Base-by-base conservation (phyloP, 2,797 vertebrate species). In the Catamblyrhynchus diadema region DNA sequence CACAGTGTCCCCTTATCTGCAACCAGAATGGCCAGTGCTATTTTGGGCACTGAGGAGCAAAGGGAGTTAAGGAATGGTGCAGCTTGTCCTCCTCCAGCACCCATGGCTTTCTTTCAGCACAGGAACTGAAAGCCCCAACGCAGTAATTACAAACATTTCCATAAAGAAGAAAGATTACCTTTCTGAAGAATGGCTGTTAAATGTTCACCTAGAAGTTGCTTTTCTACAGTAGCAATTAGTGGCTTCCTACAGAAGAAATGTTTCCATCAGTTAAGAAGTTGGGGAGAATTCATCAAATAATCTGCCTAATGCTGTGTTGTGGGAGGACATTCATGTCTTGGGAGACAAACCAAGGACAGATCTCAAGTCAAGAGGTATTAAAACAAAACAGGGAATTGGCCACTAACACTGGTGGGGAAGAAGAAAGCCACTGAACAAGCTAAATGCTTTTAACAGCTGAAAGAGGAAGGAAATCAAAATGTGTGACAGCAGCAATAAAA, bases 171-270 rank as follows among this genome's bases (percentile, higher is more conserved):
- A 72, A 86, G 77, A 93, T 85, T 98, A 99, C 99, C 99, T 99
- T 99, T 99, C 97, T 99, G 99, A 93, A 99, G 98, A 97, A 99
- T 99, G 72, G 99, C 97, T 67, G 99, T 98, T 97, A 99, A 98
- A 97, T 99, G 99, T 99, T 99, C 99, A 96, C 99, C 99, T 94
- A 99, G 98, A 96, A 99, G 97, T 93, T 99, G 99, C 95, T 99
- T 99, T 98, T 99, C 99, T 97, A 99, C 99, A 82, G 99, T 99
- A 90, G 98, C 99, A 97, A 99, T 99, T 95, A 99, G 98, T 83
- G 99, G 98, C 98, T 99, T 99, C 98, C 99, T 99, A 97, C 48
- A 95, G 94, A 89, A 95, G 56, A 97, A 95, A 88, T 0, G 41
- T 96, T 97, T 81, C 39, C 27, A 56, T 8, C 59, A 59, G 51